Percentiles rank a stretch among this genome's conserved stretches.
Conservation (phyloP, 2,888 invertebrate genomes). For the Phalangium opilio region DNA sequence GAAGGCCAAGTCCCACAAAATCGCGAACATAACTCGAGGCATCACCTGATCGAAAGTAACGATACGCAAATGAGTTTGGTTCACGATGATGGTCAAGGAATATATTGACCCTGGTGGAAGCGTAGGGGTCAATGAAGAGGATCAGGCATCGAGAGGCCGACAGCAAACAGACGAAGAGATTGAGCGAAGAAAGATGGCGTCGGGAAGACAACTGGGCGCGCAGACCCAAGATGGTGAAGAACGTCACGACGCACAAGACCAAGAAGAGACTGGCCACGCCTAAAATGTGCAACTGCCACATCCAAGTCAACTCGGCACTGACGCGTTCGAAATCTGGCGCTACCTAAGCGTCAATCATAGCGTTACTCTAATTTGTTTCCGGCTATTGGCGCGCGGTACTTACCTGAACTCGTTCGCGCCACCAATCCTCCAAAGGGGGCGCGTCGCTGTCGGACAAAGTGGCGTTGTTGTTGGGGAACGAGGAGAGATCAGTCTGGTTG, state of each 20-base stretch:
- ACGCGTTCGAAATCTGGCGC: slow-evolving; percentile 30
- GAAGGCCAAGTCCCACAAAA: slow-evolving; percentile 41
- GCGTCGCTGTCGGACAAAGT: too few species aligned
- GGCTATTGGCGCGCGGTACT: too few species aligned
- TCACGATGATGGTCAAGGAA: not conserved
- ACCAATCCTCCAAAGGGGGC: not conserved
- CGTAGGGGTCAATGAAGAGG: slow-evolving; percentile 43
- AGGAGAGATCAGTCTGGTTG: too few species aligned
- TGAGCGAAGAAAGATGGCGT: slow-evolving; percentile 41
- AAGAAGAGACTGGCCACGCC: slow-evolving; percentile 41
- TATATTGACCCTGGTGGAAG: slow-evolving; percentile 34
- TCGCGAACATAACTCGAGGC: slow-evolving; percentile 37
- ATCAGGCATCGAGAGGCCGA: slow-evolving; percentile 38
- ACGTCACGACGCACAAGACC: slow-evolving; percentile 39
- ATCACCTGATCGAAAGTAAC: slow-evolving; percentile 30
- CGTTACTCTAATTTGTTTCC: too few species aligned
- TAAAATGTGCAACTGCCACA: slow-evolving; percentile 40
- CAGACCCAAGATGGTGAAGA: slow-evolving; percentile 40
- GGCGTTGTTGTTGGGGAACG: too few species aligned
- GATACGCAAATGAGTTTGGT: not conserved
- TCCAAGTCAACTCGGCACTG: slow-evolving; percentile 33
- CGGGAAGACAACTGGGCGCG: slow-evolving; percentile 39
- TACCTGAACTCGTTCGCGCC: not conserved
- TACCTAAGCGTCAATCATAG: slow-evolving; percentile 7
- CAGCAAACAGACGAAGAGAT: slow-evolving; percentile 39